Conservation (phyloP, 2,113 vertebrate genomes). For the Anguilla rostrata region DNA sequence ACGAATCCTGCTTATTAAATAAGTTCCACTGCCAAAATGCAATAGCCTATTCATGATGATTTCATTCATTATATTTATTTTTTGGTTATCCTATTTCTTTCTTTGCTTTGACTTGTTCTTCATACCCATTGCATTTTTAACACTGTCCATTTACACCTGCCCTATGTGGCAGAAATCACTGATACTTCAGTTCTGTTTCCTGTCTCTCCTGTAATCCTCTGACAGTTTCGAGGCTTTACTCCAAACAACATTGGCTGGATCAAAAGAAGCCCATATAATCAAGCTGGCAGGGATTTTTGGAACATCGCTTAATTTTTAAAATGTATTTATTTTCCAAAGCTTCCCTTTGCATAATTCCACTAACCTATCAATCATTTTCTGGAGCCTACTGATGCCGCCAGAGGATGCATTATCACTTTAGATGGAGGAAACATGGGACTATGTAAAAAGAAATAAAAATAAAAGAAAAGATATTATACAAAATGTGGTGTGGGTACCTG, state of each 20-base stretch:
- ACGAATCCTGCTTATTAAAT: neutral
- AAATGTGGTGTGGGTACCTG: neutral
- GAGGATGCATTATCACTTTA: neutral
- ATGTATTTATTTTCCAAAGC: neutral
- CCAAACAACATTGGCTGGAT: conserved; percentile 18
- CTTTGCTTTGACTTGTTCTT: neutral
- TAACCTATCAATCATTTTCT: conserved; percentile 26
- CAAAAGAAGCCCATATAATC: conserved; percentile 19
- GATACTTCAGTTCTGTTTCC: conserved; percentile 11
- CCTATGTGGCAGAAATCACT: conserved; percentile 15
- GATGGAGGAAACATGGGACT: neutral
- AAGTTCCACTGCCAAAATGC: neutral
- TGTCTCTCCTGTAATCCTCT: conserved; percentile 8
- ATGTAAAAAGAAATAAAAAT: conserved; percentile 15
- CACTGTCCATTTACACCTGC: conserved; percentile 8
- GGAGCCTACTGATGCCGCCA: neutral
- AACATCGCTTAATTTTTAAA: conserved; percentile 21
- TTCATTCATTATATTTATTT: neutral
- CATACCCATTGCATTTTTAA: conserved; percentile 8
- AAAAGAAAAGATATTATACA: neutral
- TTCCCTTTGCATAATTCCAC: conserved; percentile 20
- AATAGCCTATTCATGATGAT: neutral
- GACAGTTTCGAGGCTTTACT: conserved; percentile 12
- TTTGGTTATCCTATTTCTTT: neutral
- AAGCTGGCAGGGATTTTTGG: conserved; percentile 19